Evolutionary conservation across 2,113 vertebrate genomes (phyloP).

Genomic region (Theropithecus gelada): DNA sequence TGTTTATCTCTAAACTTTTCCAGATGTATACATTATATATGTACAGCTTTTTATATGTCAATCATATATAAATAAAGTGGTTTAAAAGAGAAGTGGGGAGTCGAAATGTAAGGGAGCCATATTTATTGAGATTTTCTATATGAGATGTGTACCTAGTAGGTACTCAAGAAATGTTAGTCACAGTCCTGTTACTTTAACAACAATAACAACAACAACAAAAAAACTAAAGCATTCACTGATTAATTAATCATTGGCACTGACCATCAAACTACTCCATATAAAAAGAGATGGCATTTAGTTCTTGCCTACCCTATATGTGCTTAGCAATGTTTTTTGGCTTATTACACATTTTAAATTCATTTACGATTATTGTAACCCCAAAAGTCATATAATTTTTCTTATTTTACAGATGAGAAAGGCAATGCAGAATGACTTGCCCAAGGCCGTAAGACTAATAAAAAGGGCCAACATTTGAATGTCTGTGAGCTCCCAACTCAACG

Average conservation of each 20-base stretch:
- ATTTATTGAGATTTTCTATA: neutral
- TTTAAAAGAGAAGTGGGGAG: neutral
- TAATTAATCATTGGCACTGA: neutral
- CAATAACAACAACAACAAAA: neutral
- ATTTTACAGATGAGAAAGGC: conserved; percentile 30
- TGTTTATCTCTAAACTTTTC: neutral
- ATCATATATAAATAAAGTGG: neutral
- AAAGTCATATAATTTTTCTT: conserved; percentile 46
- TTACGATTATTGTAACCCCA: conserved; percentile 23
- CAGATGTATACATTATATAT: neutral
- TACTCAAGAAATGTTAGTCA: neutral
- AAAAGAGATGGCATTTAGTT: neutral
- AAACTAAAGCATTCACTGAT: neutral
- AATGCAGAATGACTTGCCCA: conserved; percentile 43
- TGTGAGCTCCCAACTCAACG: conserved; percentile 32
- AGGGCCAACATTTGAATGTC: conserved; percentile 15
- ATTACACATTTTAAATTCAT: neutral
- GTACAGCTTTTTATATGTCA: neutral
- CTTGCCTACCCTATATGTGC: neutral
- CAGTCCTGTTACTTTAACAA: neutral
- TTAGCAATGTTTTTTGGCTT: neutral
- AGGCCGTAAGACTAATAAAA: conserved; percentile 43
- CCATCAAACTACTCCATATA: neutral
- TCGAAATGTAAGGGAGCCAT: neutral
- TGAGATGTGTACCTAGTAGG: neutral